Base-by-base conservation (phyloP, 2,888 invertebrate species). In the Phaonia tiefii region DNA sequence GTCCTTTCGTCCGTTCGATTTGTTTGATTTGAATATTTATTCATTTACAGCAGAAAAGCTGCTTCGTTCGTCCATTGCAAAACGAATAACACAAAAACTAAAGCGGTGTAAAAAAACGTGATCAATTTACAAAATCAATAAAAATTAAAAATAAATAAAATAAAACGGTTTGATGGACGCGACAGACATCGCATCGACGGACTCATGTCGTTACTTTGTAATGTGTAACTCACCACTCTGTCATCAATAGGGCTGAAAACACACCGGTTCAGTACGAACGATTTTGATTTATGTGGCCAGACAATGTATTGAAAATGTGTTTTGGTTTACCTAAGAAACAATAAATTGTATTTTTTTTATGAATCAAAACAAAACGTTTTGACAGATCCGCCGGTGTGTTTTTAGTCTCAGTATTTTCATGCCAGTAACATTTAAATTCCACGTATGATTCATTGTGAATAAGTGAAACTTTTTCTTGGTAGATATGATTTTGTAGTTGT, bases 111-210 rank as follows among this genome's bases (percentile, higher is more conserved):
- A 54, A 51, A 13, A 63, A 75, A 75, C 60, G 71, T 71, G 71
- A 76, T 71, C 56, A 76, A 65, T 76, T 76, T 58, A 71, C 56
- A 71, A 76, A 76, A 67, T 70, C 69, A 70, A 69, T 7, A 66
- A 60, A 75, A 11, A 44, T 25, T n/a, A 31, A 51, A 15, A 44
- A 26, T 11, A 17, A 17, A 13, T 26, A 46, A 26, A 4, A 67
- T 15, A 25, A 66, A 26, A 3, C 31, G 3, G 4, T 8, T 3
- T 8, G 31, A 8, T 31, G 31, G 31, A n/a, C n/a, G 31, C 4
- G 8, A 31, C 3, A 31, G 31, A 31, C 31, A 31, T 8, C 8
- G 4, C 3, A 31, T 5, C 31, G 31, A 31, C 31, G 8, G 31
- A 31, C 31, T 31, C n/a, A n/a, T n/a, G n/a, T 31, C 4, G 31